Evolutionary conservation across 1,140 invertebrate genomes (phyloP), one percentile per base, ranked within the genome.

Genomic region (Nephila pilipes): DNA sequence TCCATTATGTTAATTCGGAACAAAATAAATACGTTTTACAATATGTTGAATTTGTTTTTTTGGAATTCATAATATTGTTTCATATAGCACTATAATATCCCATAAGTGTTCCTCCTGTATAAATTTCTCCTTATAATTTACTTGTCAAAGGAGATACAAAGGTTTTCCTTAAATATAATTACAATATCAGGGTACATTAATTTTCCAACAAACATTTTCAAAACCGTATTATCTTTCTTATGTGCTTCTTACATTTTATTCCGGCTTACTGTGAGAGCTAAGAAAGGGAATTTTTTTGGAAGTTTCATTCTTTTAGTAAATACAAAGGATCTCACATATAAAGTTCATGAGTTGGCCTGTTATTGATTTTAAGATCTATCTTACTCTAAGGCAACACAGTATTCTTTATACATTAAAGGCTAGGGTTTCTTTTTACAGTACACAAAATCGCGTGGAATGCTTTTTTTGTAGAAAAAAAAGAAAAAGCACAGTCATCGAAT

Each of bases 281-380:
- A 22, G 29, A 75, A 75, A 75, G n/a, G 69, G 20, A 3, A 20
- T 75, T 75, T 75, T 75, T 75, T 75, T n/a, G n/a, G 29, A 75
- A 75, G 29, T 75, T 36, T 75, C 32, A 12, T 75, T 36, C 69
- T 75, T 75, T 75, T 75, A 75, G 69, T 75, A 75, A 75, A 75
- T 75, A 75, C 69, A 75, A 75, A 75, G 29, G 29, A 75, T 36
- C 25, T 29, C 69, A 75, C 32, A 36, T 29, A 75, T 75, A 36
- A 75, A 75, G 69, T 75, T 75, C 29, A 29, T 75, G 36, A 75
- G 69, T 75, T 75, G 69, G 36, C n/a, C 69, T 75, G 69, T 75
- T 75, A 75, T 75, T 75, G 69, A 75, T 75, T 75, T 75, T 75
- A n/a, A 75, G 69, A 75, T 75, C 69, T 75, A 75, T 75, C 69